These are phyloP conservation scores for Nebria ingens DNA, from an alignment of 1,140 invertebrate species.

Conservation along the genomic window DNA sequence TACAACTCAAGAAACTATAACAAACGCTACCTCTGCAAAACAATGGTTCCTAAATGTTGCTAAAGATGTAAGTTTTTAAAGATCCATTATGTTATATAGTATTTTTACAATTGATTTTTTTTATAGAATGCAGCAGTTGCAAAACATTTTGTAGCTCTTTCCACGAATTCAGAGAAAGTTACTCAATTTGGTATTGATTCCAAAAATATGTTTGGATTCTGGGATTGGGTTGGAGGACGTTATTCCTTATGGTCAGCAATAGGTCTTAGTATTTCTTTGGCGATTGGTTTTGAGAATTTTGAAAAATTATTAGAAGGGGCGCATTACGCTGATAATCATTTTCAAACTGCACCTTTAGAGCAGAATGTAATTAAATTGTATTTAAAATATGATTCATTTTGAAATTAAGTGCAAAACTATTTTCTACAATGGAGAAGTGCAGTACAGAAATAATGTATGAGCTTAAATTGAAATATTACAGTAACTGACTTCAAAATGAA, in stretches of 20 bases:
- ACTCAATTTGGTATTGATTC: conserved; percentile 95
- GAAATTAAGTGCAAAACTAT: neutral
- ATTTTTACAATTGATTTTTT: conserved; percentile 18
- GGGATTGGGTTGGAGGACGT: conserved; percentile 99
- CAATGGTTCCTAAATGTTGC: conserved; percentile 82
- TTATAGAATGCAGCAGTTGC: conserved; percentile 70
- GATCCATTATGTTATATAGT: conserved; percentile 9
- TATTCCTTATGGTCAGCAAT: conserved; percentile 99
- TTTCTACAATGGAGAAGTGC: too few species aligned
- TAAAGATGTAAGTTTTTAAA: conserved; percentile 63
- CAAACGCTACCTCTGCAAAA: conserved; percentile 95
- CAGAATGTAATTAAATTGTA: conserved; percentile 69
- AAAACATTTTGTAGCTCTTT: conserved; percentile 97
- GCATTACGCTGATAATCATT: conserved; percentile 92
- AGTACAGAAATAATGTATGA: too few species aligned
- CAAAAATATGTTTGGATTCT: conserved; percentile 98
- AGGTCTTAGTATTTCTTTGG: conserved; percentile 88
- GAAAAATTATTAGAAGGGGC: conserved; percentile 84
- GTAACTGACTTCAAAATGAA: conserved; percentile 2
- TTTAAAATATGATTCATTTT: conserved; percentile 7
- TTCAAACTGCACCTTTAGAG: conserved; percentile 75
- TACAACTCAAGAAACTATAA: conserved; percentile 99
- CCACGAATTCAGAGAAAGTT: conserved; percentile 88
- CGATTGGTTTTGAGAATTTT: conserved; percentile 95
- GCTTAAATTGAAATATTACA: neutral